Percentiles rank a stretch among this genome's conserved stretches.
phyloP scores from a whole-genome alignment of 1,140 invertebrate genomes.

The Zaprionus camerounensis region DNA sequence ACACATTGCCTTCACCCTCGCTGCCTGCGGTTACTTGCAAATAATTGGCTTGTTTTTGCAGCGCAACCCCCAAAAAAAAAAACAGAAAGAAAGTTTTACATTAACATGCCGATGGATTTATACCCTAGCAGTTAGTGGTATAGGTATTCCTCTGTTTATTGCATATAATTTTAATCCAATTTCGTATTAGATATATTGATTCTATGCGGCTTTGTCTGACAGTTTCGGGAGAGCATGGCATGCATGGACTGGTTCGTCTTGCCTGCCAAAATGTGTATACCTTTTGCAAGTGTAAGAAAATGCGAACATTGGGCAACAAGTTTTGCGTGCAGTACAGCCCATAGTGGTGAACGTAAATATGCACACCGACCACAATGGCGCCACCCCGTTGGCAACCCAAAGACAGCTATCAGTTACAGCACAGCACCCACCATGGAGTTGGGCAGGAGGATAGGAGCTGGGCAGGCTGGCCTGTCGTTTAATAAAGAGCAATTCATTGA shows the following conservation, averaged over 20 bases:
- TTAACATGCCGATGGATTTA: background rate
- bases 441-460: background rate
- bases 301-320: constrained; percentile 1
- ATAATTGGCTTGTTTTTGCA: constrained; percentile 72
- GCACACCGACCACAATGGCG: constrained; percentile 7
- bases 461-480: constrained; percentile 42
- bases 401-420: constrained; percentile 37
- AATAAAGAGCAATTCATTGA: constrained; percentile 56
- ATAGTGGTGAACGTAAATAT: constrained; percentile 28
- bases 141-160: too few species aligned
- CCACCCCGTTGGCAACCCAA: constrained; percentile 10
- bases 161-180: too few species aligned
- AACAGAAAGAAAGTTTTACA: constrained; percentile 5
- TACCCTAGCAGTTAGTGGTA: background rate
- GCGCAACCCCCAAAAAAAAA: background rate
- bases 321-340: background rate
- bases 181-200: too few species aligned
- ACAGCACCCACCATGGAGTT: background rate
- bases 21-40: constrained; percentile 52
- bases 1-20: background rate
- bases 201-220: too few species aligned
- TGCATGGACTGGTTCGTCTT: too few species aligned
- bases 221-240: too few species aligned
- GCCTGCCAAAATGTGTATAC: background rate
- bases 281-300: background rate